Base-by-base conservation (phyloP, 1,140 invertebrate species). In the Drosophila murphyi region DNA sequence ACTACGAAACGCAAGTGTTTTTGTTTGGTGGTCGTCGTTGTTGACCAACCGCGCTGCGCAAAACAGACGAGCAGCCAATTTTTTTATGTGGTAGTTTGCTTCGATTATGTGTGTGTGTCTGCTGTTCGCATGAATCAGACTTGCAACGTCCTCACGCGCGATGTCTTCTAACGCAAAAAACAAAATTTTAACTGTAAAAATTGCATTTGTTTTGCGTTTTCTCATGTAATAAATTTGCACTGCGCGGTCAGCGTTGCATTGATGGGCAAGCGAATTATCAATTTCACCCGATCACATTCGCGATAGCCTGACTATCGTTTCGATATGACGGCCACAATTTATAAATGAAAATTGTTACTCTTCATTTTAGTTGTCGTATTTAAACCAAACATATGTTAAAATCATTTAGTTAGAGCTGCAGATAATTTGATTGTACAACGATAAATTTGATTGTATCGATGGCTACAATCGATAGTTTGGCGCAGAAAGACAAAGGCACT, bases 81-180 rank as follows among this genome's bases (percentile, higher is more conserved):
- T 57, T n/a, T 35, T 4, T 37, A 20, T 29, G 28, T 45, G 7
- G 34, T 20, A 20, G 20, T 20, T 20, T 20, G 20, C 20, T 20
- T 20, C 1, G 20, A 20, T 20, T 20, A 20, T 70, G 43, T 55
- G 7, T 48, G 51, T 63, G 35, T n/a, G 12, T 56, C 32, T 69
- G 72, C 45, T 54, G 47, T 71, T 75, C 39, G 60, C 59, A 71
- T 75, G 72, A 71, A 71, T 75, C 67, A 75, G 67, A 63, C 31
- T 48, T 7, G 51, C 57, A 28, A 47, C 51, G 29, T 56, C 43
- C 37, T 35, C 64, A 57, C 57, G 51, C 57, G 12, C 59, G 54
- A 57, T 75, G 59, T 67, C 63, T 70, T 71, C 39, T 60, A 50
- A 47, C 51, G 62, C 56, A 62, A 3, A 12, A 35, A 56, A 75